Evolutionary conservation across 2,113 vertebrate genomes (phyloP), one percentile per base, ranked within the genome.

Genomic region (Cromileptes altivelis): DNA sequence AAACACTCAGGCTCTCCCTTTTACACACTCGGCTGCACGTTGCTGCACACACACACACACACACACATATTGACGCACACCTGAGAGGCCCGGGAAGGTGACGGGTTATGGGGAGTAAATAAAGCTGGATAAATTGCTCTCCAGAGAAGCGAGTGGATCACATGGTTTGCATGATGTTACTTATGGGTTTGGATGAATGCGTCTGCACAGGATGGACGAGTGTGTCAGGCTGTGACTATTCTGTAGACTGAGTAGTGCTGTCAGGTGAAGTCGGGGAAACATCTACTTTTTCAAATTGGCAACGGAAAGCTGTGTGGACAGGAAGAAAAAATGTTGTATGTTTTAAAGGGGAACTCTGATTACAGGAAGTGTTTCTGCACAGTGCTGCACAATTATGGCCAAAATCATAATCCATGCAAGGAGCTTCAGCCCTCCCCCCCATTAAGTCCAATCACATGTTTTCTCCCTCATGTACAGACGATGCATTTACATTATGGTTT

Each of bases 91-190:
- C 2, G 23, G 63, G 58, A 57, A 78, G 78, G 64, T 81, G 83
- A 27, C 42, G 11, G 67, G 86, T 78, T 81, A 69, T 10, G 27
- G 75, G 58, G 40, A 55, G 67, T 77, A 78, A 90, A 89, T 87
- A 82, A 82, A 84, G 65, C 55, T 80, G 70, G 61, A 80, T 79
- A 56, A 81, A 80, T 77, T 78, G 63, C 62, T 86, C 81, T 71
- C 56, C 23, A 37, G 79, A 58, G 75, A 80, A 49, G 58, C 18
- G 33, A 75, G 81, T 12, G 70, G 79, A 60, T 75, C 19, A 62
- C 62, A 69, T 75, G 78, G 58, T 57, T 42, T 74, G 60, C 53
- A n/a, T 49, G 30, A 47, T 6, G 23, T 68, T 77, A 6, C 15
- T 23, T 19, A 13, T 61, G 52, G 33, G 52, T 87, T 74, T 77